Base-by-base conservation (phyloP, 2,888 invertebrate species). In the Allolobophora icterica region DNA sequence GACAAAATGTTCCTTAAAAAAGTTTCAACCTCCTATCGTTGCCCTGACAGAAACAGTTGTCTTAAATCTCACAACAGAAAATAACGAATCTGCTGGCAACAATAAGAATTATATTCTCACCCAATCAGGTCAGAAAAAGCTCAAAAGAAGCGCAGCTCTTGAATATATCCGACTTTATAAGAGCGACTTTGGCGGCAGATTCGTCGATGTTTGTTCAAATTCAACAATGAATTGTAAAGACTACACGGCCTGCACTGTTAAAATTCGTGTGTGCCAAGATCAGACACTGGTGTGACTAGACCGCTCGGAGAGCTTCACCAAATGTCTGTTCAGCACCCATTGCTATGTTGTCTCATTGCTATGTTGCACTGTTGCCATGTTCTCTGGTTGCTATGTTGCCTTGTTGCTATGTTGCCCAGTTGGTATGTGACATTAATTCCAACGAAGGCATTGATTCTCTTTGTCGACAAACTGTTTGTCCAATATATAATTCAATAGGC, bases 401-500 rank as follows among this genome's bases (percentile, higher is more conserved):
- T 21, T 21, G 52, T 52, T 52, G 52, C 84, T 84, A 84, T 19
- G 34, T 84, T 33, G 19, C 87, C 19, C 17, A 5, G 34, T 38
- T 38, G 38, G 35, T 87, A 35, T 34, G 30, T 87, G 8, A 35
- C 30, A 87, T 92, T 89, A 91, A 93, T 93, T 33, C 92, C 93
- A 42, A 93, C 71, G n/a, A 71, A n/a, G 17, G 21, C 52, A 52
- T 52, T 19, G 3, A n/a, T n/a, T 71, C 30, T 52, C n/a, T n/a
- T n/a, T 71, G 71, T 13, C n/a, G 30, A 1, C 6, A 71, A n/a
- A 71, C n/a, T 5, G 30, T 71, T 71, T 30, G 71, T 30, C 30
- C n/a, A n/a, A 71, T 30, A 58, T 3, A 2, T 71, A 52, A 21
- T 52, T 17, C 71, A 8, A 71, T n/a, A 11, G 71, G n/a, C n/a